These are phyloP conservation scores for Mylabris phalerata DNA, from an alignment of 1,140 invertebrate genomes.

Conservation along the genomic window DNA sequence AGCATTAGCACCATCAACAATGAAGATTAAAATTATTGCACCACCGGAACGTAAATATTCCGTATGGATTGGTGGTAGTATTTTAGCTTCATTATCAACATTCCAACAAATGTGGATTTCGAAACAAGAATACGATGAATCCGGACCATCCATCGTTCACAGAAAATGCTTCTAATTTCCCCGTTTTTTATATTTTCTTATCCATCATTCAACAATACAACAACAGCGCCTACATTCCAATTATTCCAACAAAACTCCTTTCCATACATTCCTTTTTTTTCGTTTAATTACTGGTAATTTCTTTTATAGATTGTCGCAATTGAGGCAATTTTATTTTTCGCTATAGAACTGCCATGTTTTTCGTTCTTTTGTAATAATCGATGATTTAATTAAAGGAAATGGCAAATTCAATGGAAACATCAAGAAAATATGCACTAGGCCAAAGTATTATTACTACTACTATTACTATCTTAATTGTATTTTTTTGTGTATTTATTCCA, in stretches of 20 bases:
- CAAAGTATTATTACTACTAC: constrained; percentile 37
- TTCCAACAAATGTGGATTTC: constrained; percentile 88
- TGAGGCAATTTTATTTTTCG: background rate
- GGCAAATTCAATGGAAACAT: constrained; percentile 14
- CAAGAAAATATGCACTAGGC: constrained; percentile 37
- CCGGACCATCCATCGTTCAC: constrained; percentile 86
- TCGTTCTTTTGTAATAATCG: background rate
- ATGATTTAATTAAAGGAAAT: no score
- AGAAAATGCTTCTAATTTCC: constrained; percentile 84
- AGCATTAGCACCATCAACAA: constrained; percentile 66
- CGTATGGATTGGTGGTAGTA: constrained; percentile 85
- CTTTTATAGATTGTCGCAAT: no score
- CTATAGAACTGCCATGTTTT: constrained; percentile 33
- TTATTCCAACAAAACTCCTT: no score
- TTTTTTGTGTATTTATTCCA: constrained; percentile 39
- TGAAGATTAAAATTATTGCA: constrained; percentile 94
- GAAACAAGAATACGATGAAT: constrained; percentile 91
- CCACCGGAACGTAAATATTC: constrained; percentile 89
- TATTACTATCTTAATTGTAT: no score
- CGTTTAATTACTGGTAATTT: no score
- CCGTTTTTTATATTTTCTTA: background rate
- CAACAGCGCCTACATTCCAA: no score
- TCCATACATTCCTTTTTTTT: no score
- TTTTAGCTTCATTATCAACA: constrained; percentile 74
- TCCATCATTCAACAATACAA: no score